phyloP scores from a whole-genome alignment of 2,888 invertebrate species.

The Seira musarum region DNA sequence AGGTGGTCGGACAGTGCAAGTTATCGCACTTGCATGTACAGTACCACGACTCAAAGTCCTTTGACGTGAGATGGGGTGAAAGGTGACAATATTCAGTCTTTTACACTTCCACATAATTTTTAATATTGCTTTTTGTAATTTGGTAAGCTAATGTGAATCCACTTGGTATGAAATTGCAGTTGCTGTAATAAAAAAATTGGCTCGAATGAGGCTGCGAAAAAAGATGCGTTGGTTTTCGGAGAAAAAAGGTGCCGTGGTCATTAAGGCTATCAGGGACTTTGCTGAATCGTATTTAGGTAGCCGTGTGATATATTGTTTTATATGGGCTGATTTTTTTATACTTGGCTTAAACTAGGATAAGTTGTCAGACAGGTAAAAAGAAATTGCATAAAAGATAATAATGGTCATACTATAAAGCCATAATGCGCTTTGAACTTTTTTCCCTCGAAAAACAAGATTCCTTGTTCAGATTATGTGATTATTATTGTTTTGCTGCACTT shows the following conservation, averaged over 20 bases:
- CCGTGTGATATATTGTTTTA: slow-evolving; percentile 5
- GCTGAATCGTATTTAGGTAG: slow-evolving; percentile 4
- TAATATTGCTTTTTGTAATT: not conserved
- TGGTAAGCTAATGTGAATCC: not conserved
- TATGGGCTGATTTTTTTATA: not conserved
- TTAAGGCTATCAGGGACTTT: slow-evolving; percentile 50
- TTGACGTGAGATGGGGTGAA: slow-evolving; percentile 47
- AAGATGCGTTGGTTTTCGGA: slow-evolving; percentile 1
- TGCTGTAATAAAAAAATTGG: slow-evolving; percentile 3
- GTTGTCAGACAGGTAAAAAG: slow-evolving; percentile 32
- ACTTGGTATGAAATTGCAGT: not conserved
- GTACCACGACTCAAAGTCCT: not conserved
- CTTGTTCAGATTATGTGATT: slow-evolving; percentile 16
- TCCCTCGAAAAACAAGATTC: slow-evolving; percentile 37
- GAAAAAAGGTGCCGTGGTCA: slow-evolving; percentile 33
- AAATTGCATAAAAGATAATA: slow-evolving; percentile 56
- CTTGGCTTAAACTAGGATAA: not conserved
- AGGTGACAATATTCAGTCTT: slow-evolving; percentile 47
- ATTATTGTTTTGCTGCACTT: slow-evolving; percentile 36
- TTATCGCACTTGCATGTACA: not conserved
- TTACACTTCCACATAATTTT: slow-evolving; percentile 24
- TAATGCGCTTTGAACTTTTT: slow-evolving; percentile 54
- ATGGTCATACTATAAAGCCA: slow-evolving; percentile 12
- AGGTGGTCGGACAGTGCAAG: slow-evolving; percentile 5
- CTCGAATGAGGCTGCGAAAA: not conserved